phyloP scores from a whole-genome alignment of 2,888 invertebrate species.

The Tricholauxania praeusta region DNA sequence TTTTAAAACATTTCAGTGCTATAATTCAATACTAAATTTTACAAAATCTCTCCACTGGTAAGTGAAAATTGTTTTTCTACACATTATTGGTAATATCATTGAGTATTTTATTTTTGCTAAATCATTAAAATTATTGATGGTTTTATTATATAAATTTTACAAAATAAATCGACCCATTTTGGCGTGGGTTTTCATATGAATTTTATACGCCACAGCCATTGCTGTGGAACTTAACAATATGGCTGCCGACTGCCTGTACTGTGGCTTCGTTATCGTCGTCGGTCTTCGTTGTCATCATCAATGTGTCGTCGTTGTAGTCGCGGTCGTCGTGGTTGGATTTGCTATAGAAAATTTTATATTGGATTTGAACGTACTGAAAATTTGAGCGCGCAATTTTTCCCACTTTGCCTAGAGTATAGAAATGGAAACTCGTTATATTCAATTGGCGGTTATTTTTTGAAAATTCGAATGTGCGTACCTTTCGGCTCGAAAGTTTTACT shows the following conservation, averaged over 20 bases:
- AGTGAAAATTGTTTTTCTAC: constrained; percentile 54
- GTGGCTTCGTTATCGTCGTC: constrained; percentile 22
- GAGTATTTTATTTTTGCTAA: constrained; percentile 53
- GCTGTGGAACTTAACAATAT: constrained; percentile 26
- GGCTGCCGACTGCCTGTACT: constrained; percentile 37
- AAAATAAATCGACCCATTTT: constrained; percentile 52
- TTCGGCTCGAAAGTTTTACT: constrained; percentile 5
- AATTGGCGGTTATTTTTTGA: constrained; percentile 42
- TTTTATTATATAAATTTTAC: constrained; percentile 52
- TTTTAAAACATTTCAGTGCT: constrained; percentile 46
- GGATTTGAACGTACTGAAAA: constrained; percentile 32
- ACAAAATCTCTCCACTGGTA: constrained; percentile 49
- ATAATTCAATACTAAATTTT: constrained; percentile 47
- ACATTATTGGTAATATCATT: constrained; percentile 48
- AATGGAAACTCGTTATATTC: background rate
- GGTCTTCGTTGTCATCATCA: constrained; percentile 26
- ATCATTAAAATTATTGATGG: constrained; percentile 50
- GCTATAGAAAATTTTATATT: constrained; percentile 18
- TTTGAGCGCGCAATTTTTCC: constrained; percentile 42
- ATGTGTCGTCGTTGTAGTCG: constrained; percentile 25
- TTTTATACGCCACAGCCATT: constrained; percentile 16
- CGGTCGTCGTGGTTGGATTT: constrained; percentile 7
- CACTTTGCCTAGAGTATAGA: constrained; percentile 20
- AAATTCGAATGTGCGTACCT: constrained; percentile 24
- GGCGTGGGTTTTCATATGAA: constrained; percentile 49